Percentiles rank a stretch among this genome's conserved stretches.
Evolutionary conservation across 2,888 invertebrate genomes (phyloP).

Genomic region (Cataglyphis altisquamis): DNA sequence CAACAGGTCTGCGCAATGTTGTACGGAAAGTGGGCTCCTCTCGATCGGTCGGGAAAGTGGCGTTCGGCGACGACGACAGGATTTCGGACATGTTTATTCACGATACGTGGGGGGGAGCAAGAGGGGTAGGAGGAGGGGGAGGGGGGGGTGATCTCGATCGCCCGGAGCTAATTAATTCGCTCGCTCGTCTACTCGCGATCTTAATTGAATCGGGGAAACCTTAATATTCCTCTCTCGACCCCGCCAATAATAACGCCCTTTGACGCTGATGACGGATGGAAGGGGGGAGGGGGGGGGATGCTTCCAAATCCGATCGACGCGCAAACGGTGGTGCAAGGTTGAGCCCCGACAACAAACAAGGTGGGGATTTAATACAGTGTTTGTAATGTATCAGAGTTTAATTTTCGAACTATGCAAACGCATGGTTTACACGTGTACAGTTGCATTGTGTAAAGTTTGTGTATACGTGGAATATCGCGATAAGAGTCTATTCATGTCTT

Average conservation of each 20-base stretch:
- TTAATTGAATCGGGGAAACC: conserved; percentile 18
- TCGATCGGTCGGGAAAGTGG: not conserved
- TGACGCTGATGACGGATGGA: not conserved
- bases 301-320: not conserved
- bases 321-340: not conserved
- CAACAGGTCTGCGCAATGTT: conserved; percentile 75
- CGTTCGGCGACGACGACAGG: not conserved
- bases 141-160: not conserved
- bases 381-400: not conserved
- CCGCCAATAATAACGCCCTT: conserved; percentile 9
- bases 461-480: not conserved
- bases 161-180: conserved; percentile 37
- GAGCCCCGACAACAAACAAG: not conserved
- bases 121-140: too few species aligned
- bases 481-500: not conserved
- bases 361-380: conserved; percentile 4
- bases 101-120: not conserved
- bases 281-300: too few species aligned
- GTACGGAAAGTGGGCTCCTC: conserved; percentile 52
- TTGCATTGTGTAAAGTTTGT: not conserved
- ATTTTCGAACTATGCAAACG: conserved; percentile 1
- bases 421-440: conserved; percentile 4
- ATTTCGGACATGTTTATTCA: conserved; percentile 43
- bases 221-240: not conserved
- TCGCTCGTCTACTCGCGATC: conserved; percentile 28